Percentiles rank a stretch among this genome's conserved stretches.
These are phyloP conservation scores for Nipponia nippon DNA, from an alignment of 2,113 vertebrate genomes.

Conservation along the genomic window DNA sequence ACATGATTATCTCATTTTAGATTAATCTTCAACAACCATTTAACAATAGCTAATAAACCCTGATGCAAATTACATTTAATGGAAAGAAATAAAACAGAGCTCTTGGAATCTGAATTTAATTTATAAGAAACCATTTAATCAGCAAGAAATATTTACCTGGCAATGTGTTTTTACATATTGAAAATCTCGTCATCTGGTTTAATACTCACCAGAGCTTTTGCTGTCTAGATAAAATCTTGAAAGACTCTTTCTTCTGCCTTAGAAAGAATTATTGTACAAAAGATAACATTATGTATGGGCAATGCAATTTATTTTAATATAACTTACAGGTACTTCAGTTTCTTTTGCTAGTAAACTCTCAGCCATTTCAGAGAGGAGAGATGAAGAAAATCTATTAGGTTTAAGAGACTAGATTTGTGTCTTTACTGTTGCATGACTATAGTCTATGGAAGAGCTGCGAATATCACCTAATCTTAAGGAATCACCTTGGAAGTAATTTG, in stretches of 20 bases:
- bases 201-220: background rate
- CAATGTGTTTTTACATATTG: background rate
- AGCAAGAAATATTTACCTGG: slow-evolving; percentile 56
- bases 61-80: slow-evolving; percentile 25
- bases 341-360: background rate
- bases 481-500: background rate
- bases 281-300: background rate
- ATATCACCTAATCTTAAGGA: background rate
- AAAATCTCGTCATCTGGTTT: slow-evolving; percentile 22
- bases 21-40: slow-evolving; percentile 53
- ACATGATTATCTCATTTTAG: slow-evolving; percentile 38
- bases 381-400: background rate
- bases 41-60: slow-evolving; percentile 46
- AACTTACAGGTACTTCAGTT: background rate
- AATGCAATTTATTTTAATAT: background rate
- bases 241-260: background rate
- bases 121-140: slow-evolving; percentile 40
- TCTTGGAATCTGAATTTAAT: slow-evolving; percentile 40
- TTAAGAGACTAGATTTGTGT: background rate
- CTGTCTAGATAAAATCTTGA: background rate
- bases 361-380: background rate
- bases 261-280: background rate
- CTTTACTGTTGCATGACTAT: background rate
- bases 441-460: background rate
- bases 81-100: background rate